phyloP scores from a whole-genome alignment of 2,888 invertebrate genomes.

The Ferrisia virgata region DNA sequence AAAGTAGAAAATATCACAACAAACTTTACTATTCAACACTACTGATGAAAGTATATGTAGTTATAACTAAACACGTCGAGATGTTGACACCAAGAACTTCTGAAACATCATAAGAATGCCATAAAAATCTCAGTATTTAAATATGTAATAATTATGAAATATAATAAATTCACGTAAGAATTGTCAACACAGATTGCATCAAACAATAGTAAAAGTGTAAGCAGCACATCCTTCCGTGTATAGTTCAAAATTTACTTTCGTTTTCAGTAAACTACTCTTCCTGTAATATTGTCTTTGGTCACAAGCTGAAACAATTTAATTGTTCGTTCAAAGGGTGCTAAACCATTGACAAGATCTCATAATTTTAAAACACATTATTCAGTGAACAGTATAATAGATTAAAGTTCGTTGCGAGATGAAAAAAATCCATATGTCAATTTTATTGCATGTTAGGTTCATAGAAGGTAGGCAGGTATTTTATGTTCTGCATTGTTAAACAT shows the following conservation, averaged over 20 bases:
- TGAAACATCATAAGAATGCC: background rate
- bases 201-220: constrained; percentile 42
- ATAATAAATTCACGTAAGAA: constrained; percentile 34
- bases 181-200: constrained; percentile 36
- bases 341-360: background rate
- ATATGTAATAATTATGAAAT: constrained; percentile 41
- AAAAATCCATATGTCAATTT: background rate
- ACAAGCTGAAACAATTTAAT: constrained; percentile 32
- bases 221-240: constrained; percentile 32
- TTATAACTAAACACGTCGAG: background rate
- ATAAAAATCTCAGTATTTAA: background rate
- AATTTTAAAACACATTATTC: background rate
- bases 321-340: background rate
- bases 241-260: constrained; percentile 29
- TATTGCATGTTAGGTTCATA: background rate
- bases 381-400: background rate
- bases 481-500: background rate
- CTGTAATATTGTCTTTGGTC: constrained; percentile 34
- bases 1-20: background rate
- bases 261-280: constrained; percentile 35
- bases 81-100: background rate
- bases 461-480: no score
- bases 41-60: background rate
- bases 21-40: background rate
- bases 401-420: background rate